Evolutionary conservation across 2,888 invertebrate genomes (phyloP).

Genomic region (Cheilosia soror): DNA sequence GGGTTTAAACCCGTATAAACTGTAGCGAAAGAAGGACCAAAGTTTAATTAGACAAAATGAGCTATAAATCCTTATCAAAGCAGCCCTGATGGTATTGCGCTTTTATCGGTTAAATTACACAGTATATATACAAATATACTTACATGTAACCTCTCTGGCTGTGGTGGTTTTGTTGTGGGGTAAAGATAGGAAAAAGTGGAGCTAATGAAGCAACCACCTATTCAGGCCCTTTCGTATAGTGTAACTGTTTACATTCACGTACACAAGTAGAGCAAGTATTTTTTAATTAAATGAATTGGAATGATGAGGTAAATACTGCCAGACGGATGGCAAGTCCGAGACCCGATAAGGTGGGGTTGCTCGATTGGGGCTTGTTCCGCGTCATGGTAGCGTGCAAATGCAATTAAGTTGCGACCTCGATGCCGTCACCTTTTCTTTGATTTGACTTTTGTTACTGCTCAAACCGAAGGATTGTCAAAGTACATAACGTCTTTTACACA

Average conservation of each 20-base stretch:
- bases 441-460: slow-evolving; percentile 52
- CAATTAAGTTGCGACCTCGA: slow-evolving; percentile 69
- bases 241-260: slow-evolving; percentile 66
- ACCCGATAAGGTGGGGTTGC: slow-evolving; percentile 52
- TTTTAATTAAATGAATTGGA: slow-evolving; percentile 74
- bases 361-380: slow-evolving; percentile 17
- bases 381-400: slow-evolving; percentile 63
- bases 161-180: slow-evolving; percentile 7
- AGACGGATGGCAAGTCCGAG: slow-evolving; percentile 56
- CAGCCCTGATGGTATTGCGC: slow-evolving; percentile 68
- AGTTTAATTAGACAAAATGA: slow-evolving; percentile 74
- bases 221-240: slow-evolving; percentile 24
- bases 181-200: slow-evolving; percentile 11
- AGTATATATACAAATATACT: slow-evolving; percentile 47
- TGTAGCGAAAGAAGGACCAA: slow-evolving; percentile 64
- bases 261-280: slow-evolving; percentile 67
- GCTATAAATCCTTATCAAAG: slow-evolving; percentile 74
- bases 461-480: slow-evolving; percentile 46
- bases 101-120: slow-evolving; percentile 69
- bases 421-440: slow-evolving; percentile 68
- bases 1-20: slow-evolving; percentile 30
- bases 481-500: slow-evolving; percentile 11
- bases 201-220: slow-evolving; percentile 63
- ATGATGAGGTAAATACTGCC: slow-evolving; percentile 70
- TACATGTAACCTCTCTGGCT: slow-evolving; percentile 7